Evolutionary conservation across 1,140 invertebrate species (phyloP).

Genomic region (Trachymyrmex cornetzi): DNA sequence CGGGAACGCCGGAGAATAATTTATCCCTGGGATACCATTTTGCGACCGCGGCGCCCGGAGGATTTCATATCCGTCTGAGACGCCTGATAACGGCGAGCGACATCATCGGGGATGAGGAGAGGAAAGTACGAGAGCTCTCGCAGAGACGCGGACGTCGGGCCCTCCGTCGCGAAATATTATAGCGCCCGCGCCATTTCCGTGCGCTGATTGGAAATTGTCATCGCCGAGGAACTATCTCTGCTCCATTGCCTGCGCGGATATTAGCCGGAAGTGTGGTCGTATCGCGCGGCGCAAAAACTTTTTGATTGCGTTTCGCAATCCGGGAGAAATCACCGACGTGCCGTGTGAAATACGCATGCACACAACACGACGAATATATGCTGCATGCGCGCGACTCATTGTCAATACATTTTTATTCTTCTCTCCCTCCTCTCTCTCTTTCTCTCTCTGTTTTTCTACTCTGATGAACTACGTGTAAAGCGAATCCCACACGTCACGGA

Average conservation of each 20-base stretch:
- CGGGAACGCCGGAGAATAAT: slow-evolving; percentile 74
- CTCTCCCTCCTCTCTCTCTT: not conserved
- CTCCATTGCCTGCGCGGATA: slow-evolving; percentile 79
- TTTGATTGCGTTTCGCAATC: slow-evolving; percentile 74
- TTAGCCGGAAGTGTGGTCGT: slow-evolving; percentile 73
- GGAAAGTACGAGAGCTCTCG: not conserved
- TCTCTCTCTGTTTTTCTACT: not conserved
- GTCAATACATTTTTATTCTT: no score
- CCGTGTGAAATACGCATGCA: not conserved
- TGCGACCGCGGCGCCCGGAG: slow-evolving; percentile 73
- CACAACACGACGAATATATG: not conserved
- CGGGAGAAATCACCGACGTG: not conserved
- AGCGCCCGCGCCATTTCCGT: slow-evolving; percentile 77
- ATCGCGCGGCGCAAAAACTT: slow-evolving; percentile 66
- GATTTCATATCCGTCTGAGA: slow-evolving; percentile 84
- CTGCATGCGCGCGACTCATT: no score
- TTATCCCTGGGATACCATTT: slow-evolving; percentile 78
- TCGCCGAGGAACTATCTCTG: slow-evolving; percentile 74
- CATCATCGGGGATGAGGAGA: not conserved
- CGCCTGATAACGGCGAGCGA: slow-evolving; percentile 75
- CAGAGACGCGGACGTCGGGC: not conserved
- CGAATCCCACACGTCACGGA: not conserved
- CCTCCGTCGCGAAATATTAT: slow-evolving; percentile 78
- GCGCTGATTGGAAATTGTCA: slow-evolving; percentile 82
- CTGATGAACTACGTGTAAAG: not conserved